These are phyloP conservation scores for Verasper variegatus DNA, from an alignment of 2,113 vertebrate genomes.

Conservation along the genomic window DNA sequence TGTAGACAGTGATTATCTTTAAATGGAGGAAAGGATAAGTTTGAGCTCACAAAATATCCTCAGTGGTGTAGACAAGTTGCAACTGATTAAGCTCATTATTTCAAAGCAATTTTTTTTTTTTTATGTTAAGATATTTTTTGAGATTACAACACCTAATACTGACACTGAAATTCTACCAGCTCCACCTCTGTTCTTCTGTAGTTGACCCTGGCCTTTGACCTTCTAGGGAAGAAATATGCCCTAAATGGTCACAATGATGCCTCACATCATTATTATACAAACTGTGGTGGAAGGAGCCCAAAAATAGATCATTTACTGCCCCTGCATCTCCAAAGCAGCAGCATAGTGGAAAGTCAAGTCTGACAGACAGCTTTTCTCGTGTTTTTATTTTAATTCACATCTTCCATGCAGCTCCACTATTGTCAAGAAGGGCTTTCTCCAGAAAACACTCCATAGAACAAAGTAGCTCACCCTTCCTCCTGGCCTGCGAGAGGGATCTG, in stretches of 20 bases:
- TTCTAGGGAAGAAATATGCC: neutral
- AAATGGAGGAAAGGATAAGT: too few relatives aligned
- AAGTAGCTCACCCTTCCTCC: slow-evolving; percentile 91
- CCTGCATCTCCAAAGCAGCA: neutral
- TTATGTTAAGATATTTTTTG: too few relatives aligned
- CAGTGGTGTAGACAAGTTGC: too few relatives aligned
- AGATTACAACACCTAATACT: too few relatives aligned
- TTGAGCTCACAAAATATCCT: too few relatives aligned
- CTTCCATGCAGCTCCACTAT: neutral
- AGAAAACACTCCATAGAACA: slow-evolving; percentile 53
- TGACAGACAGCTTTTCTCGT: neutral
- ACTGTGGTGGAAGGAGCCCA: neutral
- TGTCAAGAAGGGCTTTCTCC: slow-evolving; percentile 1
- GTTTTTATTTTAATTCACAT: neutral
- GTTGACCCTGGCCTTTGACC: slow-evolving; percentile 26
- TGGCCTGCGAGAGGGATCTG: slow-evolving; percentile 93
- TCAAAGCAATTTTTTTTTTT: too few relatives aligned
- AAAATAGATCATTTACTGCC: slow-evolving; percentile 12
- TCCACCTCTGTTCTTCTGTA: neutral
- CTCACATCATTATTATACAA: neutral
- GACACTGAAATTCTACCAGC: neutral
- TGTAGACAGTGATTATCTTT: too few relatives aligned
- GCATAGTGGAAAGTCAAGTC: slow-evolving; percentile 17
- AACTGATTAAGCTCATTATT: too few relatives aligned
- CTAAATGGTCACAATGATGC: slow-evolving; percentile 15